These are phyloP conservation scores for Balaenoptera acutorostrata DNA, from an alignment of 2,113 vertebrate species.

Conservation along the genomic window DNA sequence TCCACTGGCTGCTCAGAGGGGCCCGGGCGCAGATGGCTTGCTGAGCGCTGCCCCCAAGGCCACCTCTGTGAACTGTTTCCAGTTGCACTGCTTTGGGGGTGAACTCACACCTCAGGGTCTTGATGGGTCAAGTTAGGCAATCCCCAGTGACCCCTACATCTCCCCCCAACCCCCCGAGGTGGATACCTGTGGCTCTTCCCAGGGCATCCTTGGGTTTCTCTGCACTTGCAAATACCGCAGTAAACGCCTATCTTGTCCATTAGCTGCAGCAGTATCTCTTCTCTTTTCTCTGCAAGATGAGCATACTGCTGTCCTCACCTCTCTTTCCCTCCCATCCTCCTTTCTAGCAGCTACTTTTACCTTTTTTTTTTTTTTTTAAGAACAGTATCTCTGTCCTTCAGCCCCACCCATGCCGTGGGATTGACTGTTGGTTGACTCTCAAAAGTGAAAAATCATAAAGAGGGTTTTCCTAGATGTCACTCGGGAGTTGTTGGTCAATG, in stretches of 20 bases:
- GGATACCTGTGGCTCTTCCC: not conserved
- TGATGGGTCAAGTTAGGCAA: accelerated
- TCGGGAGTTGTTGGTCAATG: too few species aligned
- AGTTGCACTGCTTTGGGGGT: not conserved
- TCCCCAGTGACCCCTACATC: not conserved
- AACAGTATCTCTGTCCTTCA: not conserved
- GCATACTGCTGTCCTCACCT: accelerated
- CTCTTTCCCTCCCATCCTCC: not conserved
- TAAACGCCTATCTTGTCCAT: accelerated
- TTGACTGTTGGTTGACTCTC: too few species aligned
- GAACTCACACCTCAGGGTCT: not conserved
- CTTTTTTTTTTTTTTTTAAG: not conserved
- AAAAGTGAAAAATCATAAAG: not conserved
- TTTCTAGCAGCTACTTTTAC: not conserved
- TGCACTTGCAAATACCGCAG: not conserved
- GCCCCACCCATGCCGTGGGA: too few species aligned
- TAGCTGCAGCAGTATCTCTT: accelerated
- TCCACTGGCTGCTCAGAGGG: not conserved
- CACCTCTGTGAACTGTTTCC: not conserved
- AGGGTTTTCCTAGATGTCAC: not conserved
- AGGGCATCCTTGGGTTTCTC: too few species aligned
- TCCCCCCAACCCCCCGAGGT: not conserved
- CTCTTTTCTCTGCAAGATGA: not conserved
- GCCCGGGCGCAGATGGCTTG: too few species aligned
- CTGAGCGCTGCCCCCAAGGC: not conserved